Percentiles rank a stretch among this genome's conserved stretches.
These are phyloP conservation scores for Premnoplex brunnescens DNA, from an alignment of 2,797 vertebrate genomes.

Conservation along the genomic window DNA sequence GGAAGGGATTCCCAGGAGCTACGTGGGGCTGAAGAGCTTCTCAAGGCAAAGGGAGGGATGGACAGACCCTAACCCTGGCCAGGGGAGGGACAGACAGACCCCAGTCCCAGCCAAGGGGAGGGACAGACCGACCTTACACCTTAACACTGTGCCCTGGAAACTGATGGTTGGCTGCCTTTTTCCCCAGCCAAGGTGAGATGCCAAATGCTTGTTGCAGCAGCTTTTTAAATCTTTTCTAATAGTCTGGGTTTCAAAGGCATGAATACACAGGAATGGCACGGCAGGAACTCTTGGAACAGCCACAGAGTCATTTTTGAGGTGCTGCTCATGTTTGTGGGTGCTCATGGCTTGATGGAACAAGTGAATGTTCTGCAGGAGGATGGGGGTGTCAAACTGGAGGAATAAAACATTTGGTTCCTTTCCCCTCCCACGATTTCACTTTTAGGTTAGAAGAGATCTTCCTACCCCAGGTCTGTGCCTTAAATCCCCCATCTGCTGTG, in stretches of 20 bases:
- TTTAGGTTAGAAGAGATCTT: not conserved
- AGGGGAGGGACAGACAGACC: no score
- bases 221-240: not conserved
- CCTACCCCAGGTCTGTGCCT: not conserved
- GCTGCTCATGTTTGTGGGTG: accelerated
- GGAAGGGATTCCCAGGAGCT: no score
- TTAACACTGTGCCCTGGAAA: accelerated
- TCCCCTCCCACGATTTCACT: not conserved
- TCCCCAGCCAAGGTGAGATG: not conserved
- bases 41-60: not conserved
- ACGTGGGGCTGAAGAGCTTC: no score
- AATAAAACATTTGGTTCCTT: not conserved
- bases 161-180: not conserved
- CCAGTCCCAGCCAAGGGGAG: not conserved
- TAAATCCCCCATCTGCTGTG: not conserved
- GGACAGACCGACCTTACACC: not conserved
- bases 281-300: not conserved
- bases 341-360: not conserved
- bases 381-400: not conserved
- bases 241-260: not conserved
- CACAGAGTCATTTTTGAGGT: not conserved
- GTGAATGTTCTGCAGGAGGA: not conserved
- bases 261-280: accelerated
- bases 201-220: not conserved
- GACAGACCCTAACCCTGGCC: no score